A percentile compares a stretch with the other conserved stretches of the same genome.
Conservation (phyloP, 2,797 vertebrate genomes). For the Bufotes viridis region DNA sequence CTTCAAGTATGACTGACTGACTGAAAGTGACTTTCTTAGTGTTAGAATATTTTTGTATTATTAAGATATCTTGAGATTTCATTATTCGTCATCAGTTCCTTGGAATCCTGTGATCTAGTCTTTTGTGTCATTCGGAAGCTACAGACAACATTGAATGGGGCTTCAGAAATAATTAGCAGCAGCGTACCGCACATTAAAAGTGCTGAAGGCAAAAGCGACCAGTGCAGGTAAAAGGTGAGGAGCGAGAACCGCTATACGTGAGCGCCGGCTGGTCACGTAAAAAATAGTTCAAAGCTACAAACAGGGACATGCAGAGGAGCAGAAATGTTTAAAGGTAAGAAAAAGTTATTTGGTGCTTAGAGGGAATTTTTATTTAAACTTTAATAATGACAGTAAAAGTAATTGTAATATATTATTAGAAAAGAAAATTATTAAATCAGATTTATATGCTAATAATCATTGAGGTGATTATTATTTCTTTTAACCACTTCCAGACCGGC, state of each 20-base stretch:
- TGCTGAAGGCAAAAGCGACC: neutral
- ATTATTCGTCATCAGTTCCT: neutral
- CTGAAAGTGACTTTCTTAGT: neutral
- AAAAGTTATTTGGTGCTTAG: constrained; percentile 5
- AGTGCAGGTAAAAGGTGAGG: constrained; percentile 15
- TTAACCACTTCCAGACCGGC: too few relatives aligned
- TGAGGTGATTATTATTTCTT: too few relatives aligned
- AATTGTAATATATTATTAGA: neutral
- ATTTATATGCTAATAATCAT: too few relatives aligned
- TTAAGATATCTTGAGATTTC: neutral
- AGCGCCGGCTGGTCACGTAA: neutral
- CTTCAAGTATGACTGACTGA: neutral
- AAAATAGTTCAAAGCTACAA: constrained; percentile 24
- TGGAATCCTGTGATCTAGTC: neutral
- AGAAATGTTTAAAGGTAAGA: neutral
- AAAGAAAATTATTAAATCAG: too few relatives aligned
- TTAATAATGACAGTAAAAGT: too few relatives aligned
- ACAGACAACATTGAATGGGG: neutral
- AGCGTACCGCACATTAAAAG: neutral
- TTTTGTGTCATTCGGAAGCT: neutral
- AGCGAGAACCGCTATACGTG: neutral
- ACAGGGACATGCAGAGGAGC: neutral
- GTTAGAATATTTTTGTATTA: neutral
- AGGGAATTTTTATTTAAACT: neutral
- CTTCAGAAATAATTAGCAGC: constrained; percentile 29